phyloP scores from a whole-genome alignment of 2,113 vertebrate genomes.

The Zeus faber region DNA sequence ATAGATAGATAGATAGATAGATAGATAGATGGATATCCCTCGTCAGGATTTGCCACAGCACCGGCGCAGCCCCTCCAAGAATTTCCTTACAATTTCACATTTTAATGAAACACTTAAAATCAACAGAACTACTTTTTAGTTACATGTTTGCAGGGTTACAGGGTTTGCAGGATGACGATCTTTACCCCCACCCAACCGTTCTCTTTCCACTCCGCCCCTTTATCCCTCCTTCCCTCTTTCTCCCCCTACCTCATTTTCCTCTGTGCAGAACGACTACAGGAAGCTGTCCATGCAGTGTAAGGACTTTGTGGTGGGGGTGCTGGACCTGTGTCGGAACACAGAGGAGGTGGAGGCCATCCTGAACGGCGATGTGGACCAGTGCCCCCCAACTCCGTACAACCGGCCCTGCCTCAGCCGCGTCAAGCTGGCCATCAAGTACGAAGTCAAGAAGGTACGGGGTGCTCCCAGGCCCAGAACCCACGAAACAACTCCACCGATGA shows the following conservation, averaged over 20 bases:
- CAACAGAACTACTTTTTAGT: too few relatives aligned
- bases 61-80: too few relatives aligned
- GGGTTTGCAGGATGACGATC: too few relatives aligned
- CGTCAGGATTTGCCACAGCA: too few relatives aligned
- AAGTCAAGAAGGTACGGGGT: constrained; percentile 94
- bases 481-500: too few relatives aligned
- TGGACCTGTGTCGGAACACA: constrained; percentile 95
- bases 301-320: constrained; percentile 94
- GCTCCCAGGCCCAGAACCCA: too few relatives aligned
- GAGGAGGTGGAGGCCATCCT: constrained; percentile 97
- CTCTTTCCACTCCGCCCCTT: neutral
- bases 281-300: constrained; percentile 99
- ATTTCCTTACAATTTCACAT: too few relatives aligned
- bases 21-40: too few relatives aligned
- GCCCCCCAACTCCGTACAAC: constrained; percentile 82
- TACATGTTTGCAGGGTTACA: too few relatives aligned
- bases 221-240: neutral
- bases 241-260: constrained; percentile 21
- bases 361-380: constrained; percentile 90
- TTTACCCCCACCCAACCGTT: constrained; percentile 6
- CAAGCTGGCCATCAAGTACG: constrained; percentile 94
- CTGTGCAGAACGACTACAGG: constrained; percentile 89
- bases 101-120: too few relatives aligned
- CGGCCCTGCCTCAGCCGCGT: constrained; percentile 91
- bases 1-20: too few relatives aligned